Conservation (phyloP, 2,888 invertebrate genomes). For the Eretmocerus hayati region DNA sequence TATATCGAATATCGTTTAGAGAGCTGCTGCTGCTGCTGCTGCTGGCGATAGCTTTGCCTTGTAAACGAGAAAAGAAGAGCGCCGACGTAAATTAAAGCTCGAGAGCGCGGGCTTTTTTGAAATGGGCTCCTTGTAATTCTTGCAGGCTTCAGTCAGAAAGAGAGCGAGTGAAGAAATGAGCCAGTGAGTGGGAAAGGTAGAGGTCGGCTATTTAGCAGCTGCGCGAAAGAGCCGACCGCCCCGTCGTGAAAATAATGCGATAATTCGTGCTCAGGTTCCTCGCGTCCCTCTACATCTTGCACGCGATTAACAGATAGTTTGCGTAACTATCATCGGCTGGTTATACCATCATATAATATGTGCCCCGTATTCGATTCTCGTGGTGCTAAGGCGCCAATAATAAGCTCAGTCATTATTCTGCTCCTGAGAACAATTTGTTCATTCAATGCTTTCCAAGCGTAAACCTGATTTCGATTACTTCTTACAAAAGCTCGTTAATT, state of each 20-base stretch:
- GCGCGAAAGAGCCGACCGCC: background rate
- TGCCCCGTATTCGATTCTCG: no score
- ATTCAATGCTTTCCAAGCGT: no score
- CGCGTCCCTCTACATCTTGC: slow-evolving; percentile 6
- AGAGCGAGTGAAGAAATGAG: no score
- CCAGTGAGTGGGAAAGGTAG: no score
- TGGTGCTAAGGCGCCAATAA: slow-evolving; percentile 5
- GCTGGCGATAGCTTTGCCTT: no score
- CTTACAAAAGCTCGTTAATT: no score
- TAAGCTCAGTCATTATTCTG: no score
- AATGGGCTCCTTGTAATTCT: background rate
- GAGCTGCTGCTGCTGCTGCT: background rate
- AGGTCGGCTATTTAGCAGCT: slow-evolving; percentile 9
- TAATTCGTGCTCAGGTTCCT: slow-evolving; percentile 8
- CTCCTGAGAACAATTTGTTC: no score
- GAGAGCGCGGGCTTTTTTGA: background rate
- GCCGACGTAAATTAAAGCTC: slow-evolving; percentile 1
- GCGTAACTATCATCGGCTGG: slow-evolving; percentile 11
- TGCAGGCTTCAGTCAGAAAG: no score
- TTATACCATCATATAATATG: background rate
- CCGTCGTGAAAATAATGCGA: slow-evolving; percentile 18
- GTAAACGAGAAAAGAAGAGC: background rate
- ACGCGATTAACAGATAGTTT: slow-evolving; percentile 18
- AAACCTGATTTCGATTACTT: no score
- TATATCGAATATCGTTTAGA: slow-evolving; percentile 23